A percentile compares a stretch with the other conserved stretches of the same genome.
phyloP scores from a whole-genome alignment of 92 coral and sea anemone genomes.

The Isaurus tuberculatus region DNA sequence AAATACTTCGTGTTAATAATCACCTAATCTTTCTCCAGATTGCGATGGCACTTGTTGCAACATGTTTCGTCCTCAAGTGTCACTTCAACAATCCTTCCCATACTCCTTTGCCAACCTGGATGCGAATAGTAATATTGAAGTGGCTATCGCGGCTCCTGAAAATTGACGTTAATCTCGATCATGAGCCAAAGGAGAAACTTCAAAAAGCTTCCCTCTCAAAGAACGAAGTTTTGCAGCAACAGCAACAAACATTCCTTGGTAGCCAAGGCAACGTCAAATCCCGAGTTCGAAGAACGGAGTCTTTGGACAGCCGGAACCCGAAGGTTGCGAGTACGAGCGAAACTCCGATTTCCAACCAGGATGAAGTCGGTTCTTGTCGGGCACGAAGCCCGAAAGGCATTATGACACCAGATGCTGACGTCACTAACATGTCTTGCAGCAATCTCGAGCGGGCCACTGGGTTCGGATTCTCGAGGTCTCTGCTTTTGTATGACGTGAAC shows the following conservation, averaged over 20 bases:
- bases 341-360: slow-evolving; percentile 4
- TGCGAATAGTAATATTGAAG: slow-evolving; percentile 73
- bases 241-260: neutral
- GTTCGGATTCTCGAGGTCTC: slow-evolving; percentile 31
- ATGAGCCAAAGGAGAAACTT: neutral
- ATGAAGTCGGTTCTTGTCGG: neutral
- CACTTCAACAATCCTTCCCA: slow-evolving; percentile 87
- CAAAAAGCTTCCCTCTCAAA: slow-evolving; percentile 15
- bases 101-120: slow-evolving; percentile 86
- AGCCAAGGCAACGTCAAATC: slow-evolving; percentile 17
- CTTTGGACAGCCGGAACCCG: neutral
- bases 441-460: slow-evolving; percentile 44
- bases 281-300: slow-evolving; percentile 2
- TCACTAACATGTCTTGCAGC: slow-evolving; percentile 20
- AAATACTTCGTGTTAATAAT: neutral
- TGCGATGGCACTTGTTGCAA: slow-evolving; percentile 84
- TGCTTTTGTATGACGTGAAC: slow-evolving; percentile 36
- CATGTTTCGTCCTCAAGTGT: slow-evolving; percentile 83
- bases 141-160: slow-evolving; percentile 78
- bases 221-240: slow-evolving; percentile 24
- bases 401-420: slow-evolving; percentile 7
- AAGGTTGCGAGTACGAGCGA: slow-evolving; percentile 18
- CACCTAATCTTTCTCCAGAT: slow-evolving; percentile 50
- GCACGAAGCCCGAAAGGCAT: slow-evolving; percentile 22
- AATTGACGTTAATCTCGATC: slow-evolving; percentile 40